Evolutionary conservation across 1,140 invertebrate species (phyloP), one percentile per base, ranked within the genome.

Genomic region (Drosophila jambulina): DNA sequence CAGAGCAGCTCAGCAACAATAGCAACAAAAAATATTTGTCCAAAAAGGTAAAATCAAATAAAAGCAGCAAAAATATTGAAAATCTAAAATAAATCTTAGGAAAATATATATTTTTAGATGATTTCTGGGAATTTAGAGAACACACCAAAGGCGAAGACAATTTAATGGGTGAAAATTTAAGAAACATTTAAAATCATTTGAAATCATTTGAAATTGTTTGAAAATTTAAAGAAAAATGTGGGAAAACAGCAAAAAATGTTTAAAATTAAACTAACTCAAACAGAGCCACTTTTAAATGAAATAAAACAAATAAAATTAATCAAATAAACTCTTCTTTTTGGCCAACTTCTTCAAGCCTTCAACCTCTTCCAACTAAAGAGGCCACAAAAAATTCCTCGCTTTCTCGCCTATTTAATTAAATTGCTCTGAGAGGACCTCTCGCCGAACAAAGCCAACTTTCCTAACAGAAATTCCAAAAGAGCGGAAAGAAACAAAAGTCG

Each of bases 341-440:
- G 3, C 13, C n/a, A 32, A 51, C 10, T 51, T 19, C 10, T 51
- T 53, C 13, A 21, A 34, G 23, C 32, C 51, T 64, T 34, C 17
- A 32, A 38, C 12, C 17, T 23, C 23, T 19, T 25, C 5, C n/a
- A 65, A 71, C 38, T 40, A 10, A 2, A n/a, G 8, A 4, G 2
- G 23, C 29, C 3, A 49, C 4, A 25, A 59, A 59, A 29, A 53
- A 53, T 36, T 3, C 29, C 27, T 56, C 21, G 29, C 29, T 32
- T 56, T 49, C 15, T 43, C 48, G 19, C 19, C 42, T 21, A 68
- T 78, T 61, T 78, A 78, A 78, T 78, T 78, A 78, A 77, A 78
- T 77, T 15, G 48, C 46, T 34, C 4, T 10, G 9, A 25, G 36
- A 69, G 65, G 65, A 69, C 65, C 46, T 49, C 32, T 23, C 12